A percentile compares a stretch with the other conserved stretches of the same genome.
Conservation (phyloP, 1,140 invertebrate species). For the Dryas iulia region DNA sequence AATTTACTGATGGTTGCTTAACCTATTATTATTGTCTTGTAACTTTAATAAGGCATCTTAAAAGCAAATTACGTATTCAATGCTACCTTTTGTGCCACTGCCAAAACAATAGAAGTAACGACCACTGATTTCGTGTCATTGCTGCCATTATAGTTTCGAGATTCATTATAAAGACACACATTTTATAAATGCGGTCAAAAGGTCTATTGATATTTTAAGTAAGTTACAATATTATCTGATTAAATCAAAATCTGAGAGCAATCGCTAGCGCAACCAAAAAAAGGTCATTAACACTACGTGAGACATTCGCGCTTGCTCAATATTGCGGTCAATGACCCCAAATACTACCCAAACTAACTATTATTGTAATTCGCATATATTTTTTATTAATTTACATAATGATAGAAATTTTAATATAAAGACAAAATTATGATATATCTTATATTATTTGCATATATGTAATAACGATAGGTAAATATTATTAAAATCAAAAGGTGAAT, state of each 20-base stretch:
- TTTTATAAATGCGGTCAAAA: background rate
- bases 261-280: constrained; percentile 71
- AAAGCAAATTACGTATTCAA: background rate
- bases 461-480: background rate
- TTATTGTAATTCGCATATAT: constrained; percentile 48
- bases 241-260: constrained; percentile 25
- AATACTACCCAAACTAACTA: constrained; percentile 53
- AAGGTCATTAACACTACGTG: constrained; percentile 77
- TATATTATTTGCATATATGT: background rate
- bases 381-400: background rate
- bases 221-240: constrained; percentile 6
- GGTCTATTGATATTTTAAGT: background rate
- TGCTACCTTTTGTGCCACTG: background rate
- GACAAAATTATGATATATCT: background rate
- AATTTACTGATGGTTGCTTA: too few species aligned
- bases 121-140: too few species aligned
- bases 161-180: too few species aligned
- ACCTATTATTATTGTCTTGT: too few species aligned
- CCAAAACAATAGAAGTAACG: background rate
- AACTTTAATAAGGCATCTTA: too few species aligned
- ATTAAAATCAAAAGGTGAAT: constrained; percentile 16
- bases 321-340: constrained; percentile 74
- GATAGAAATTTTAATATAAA: background rate
- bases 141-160: background rate
- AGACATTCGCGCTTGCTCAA: constrained; percentile 77